phyloP scores from a whole-genome alignment of 2,113 vertebrate species.

The Pangasianodon hypophthalmus region DNA sequence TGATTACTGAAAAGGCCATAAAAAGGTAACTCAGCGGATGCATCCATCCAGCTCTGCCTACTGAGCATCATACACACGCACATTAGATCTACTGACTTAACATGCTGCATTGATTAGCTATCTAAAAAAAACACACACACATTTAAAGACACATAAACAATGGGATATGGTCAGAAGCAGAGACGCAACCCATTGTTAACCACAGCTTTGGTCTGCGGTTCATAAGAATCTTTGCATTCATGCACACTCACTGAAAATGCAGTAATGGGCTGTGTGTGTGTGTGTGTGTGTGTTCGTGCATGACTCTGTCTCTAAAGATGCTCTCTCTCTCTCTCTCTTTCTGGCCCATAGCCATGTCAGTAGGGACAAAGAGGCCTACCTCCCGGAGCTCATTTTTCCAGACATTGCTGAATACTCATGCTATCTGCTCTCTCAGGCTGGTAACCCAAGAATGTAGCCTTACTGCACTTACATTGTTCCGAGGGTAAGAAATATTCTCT shows the following conservation, averaged over 20 bases:
- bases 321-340: not conserved
- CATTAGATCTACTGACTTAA: conserved; percentile 1
- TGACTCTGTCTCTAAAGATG: conserved; percentile 28
- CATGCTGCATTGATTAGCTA: conserved; percentile 36
- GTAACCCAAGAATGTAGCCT: conserved; percentile 65
- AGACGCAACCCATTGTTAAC: conserved; percentile 60
- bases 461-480: conserved; percentile 62
- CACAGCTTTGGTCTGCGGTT: conserved; percentile 62
- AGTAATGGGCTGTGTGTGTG: conserved; percentile 17
- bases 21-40: not conserved
- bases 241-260: conserved; percentile 49
- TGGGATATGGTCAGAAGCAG: conserved; percentile 51
- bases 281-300: conserved; percentile 20
- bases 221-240: conserved; percentile 37
- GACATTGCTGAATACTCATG: conserved; percentile 65
- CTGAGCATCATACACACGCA: not conserved
- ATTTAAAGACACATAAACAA: conserved; percentile 56
- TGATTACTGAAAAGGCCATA: conserved; percentile 12
- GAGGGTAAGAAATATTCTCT: conserved; percentile 49
- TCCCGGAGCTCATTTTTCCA: conserved; percentile 59
- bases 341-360: conserved; percentile 52
- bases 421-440: conserved; percentile 64
- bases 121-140: conserved; percentile 29
- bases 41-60: not conserved
- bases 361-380: conserved; percentile 57